These are phyloP conservation scores for Lepus americanus DNA, from an alignment of 2,113 vertebrate species.

Conservation along the genomic window DNA sequence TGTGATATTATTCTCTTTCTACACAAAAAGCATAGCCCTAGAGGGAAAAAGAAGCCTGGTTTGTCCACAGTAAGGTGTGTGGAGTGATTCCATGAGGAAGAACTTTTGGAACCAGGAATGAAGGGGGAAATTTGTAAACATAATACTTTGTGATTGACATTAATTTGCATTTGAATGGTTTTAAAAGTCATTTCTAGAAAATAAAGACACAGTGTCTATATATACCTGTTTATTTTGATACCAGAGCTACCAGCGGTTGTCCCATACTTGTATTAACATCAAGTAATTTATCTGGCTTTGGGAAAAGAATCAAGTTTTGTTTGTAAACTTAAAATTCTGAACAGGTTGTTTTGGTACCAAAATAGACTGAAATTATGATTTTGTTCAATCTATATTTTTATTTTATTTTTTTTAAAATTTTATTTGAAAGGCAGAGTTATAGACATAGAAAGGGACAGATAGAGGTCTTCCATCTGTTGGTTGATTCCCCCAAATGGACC, in stretches of 20 bases:
- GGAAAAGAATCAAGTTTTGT: background rate
- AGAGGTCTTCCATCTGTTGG: no score
- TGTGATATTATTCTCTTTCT: slow-evolving; percentile 24
- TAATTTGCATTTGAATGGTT: background rate
- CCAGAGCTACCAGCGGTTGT: background rate
- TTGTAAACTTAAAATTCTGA: background rate
- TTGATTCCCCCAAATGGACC: no score
- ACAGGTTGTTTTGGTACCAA: background rate
- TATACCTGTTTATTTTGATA: background rate
- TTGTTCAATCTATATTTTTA: background rate
- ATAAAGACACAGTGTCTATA: background rate
- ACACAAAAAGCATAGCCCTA: background rate
- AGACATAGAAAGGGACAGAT: no score
- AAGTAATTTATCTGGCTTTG: background rate
- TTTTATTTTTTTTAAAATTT: background rate
- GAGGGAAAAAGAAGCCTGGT: background rate
- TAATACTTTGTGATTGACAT: background rate
- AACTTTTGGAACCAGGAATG: background rate
- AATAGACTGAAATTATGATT: background rate
- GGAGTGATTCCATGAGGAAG: background rate
- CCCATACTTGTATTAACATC: background rate
- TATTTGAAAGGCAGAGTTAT: no score
- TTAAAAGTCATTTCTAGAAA: background rate
- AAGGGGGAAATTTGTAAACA: background rate
- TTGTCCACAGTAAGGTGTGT: background rate